phyloP scores from a whole-genome alignment of 2,797 vertebrate genomes.

The Sebastes nivosus region DNA sequence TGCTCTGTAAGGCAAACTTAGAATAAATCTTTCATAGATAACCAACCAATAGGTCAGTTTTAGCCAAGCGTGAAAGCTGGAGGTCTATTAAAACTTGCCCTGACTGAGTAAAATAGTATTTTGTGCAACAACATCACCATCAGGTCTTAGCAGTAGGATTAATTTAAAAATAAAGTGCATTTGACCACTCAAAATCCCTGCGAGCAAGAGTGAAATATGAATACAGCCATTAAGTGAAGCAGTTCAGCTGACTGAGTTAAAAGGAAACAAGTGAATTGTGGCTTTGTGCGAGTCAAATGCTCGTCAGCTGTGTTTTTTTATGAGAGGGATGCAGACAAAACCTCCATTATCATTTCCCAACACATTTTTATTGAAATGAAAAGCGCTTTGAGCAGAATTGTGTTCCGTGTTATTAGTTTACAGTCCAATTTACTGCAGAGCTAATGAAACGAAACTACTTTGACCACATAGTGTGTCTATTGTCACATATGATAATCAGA shows the following conservation, averaged over 20 bases:
- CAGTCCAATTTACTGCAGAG: background rate
- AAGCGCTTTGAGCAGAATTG: background rate
- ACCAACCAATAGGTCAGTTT: background rate
- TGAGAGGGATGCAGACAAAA: background rate
- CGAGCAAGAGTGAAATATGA: conserved; percentile 30
- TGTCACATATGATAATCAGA: background rate
- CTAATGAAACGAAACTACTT: background rate
- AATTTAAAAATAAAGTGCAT: conserved; percentile 45
- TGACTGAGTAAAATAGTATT: background rate
- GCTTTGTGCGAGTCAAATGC: conserved; percentile 23
- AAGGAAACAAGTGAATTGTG: conserved; percentile 23
- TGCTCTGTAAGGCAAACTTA: background rate
- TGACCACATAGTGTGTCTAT: background rate
- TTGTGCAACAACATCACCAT: background rate
- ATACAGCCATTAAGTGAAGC: conserved; percentile 36
- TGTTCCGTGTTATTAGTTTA: background rate
- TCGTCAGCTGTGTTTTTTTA: conserved; percentile 8
- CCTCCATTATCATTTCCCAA: background rate
- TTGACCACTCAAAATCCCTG: conserved; percentile 41
- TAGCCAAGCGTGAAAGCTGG: background rate
- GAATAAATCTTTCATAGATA: background rate
- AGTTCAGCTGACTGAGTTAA: conserved; percentile 33
- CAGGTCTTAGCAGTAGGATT: conserved; percentile 29
- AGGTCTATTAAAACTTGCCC: conserved; percentile 1
- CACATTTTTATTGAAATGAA: conserved; percentile 4